Evolutionary conservation across 2,888 invertebrate species (phyloP), one percentile per base, ranked within the genome.

Genomic region (Dryobotodes eremita): DNA sequence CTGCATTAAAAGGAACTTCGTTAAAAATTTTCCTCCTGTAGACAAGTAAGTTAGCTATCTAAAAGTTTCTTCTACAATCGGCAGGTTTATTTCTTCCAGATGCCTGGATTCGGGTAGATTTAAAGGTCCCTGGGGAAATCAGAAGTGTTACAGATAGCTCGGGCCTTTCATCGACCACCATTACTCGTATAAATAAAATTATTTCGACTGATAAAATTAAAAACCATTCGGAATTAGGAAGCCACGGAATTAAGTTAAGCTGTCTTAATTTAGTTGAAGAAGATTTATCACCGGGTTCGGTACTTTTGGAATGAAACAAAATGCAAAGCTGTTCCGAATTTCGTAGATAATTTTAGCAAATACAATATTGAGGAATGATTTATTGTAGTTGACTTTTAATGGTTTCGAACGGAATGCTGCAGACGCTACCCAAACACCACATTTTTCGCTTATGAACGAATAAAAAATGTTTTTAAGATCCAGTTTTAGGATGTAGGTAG

Each of bases 51-150:
- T 64, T 57, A 71, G 73, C 48, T 57, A 59, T 62, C 48, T 46
- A 66, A 79, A 81, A 66, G 36, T 70, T 77, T 74, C 13, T 17
- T 70, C 53, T 42, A 79, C 74, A 80, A 79, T 88, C 76, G 75
- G 80, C 86, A 88, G 76, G 86, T 88, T 88, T 86, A 83, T 86
- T 80, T 77, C 83, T 77, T 78, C 69, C 76, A 86, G 76, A 75
- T 80, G 74, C 75, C 80, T 83, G 74, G 57, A 79, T 86, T 77
- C 70, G 73, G 71, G 83, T 78, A 77, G 83, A 86, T 88, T 86
- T 86, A 86, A 75, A 61, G 68, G 68, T 69, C 86, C 48, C 71
- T 17, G 11, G 78, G 80, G 86, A 88, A 86, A 86, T 86, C 86
- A 79, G 66, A 77, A 86, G 65, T 75, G 76, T 80, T 79, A 78